Evolutionary conservation across 2,888 invertebrate genomes (phyloP).

Genomic region (Aplocera efformata): DNA sequence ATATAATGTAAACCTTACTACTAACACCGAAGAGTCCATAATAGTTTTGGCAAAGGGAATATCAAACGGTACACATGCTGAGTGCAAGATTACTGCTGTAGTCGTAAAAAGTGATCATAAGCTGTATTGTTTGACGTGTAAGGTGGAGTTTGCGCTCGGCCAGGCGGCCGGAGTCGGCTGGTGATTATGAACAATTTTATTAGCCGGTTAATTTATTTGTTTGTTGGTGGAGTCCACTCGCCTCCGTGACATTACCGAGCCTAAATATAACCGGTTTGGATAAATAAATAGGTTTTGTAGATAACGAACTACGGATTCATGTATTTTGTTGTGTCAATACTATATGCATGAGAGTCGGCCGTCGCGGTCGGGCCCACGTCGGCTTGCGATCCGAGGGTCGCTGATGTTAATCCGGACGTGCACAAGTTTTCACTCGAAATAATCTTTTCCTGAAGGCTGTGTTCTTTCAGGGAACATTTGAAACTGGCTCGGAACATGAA

Average conservation of each 20-base stretch:
- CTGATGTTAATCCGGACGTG: too few relatives aligned
- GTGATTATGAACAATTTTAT: conserved; percentile 48
- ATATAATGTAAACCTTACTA: conserved; percentile 1
- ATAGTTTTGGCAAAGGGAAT: not conserved
- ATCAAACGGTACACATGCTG: conserved; percentile 17
- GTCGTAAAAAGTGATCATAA: not conserved
- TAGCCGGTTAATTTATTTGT: conserved; percentile 53
- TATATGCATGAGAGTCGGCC: too few relatives aligned
- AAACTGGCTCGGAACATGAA: too few relatives aligned
- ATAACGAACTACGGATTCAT: not conserved
- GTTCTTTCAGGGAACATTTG: too few relatives aligned
- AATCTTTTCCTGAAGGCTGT: too few relatives aligned
- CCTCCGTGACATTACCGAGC: conserved; percentile 22
- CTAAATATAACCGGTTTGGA: conserved; percentile 29
- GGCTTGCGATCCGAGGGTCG: too few relatives aligned
- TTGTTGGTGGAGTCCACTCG: conserved; percentile 41
- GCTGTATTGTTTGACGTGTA: not conserved
- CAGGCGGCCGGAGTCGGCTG: conserved; percentile 5
- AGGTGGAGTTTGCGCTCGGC: conserved; percentile 6
- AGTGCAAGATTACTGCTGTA: conserved; percentile 13
- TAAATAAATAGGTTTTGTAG: conserved; percentile 18
- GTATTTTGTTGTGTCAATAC: too few relatives aligned
- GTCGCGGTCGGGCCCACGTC: too few relatives aligned
- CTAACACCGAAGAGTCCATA: conserved; percentile 11
- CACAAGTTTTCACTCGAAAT: too few relatives aligned